These are phyloP conservation scores for Nomada ruficornis DNA, from an alignment of 2,888 invertebrate genomes.

Conservation along the genomic window DNA sequence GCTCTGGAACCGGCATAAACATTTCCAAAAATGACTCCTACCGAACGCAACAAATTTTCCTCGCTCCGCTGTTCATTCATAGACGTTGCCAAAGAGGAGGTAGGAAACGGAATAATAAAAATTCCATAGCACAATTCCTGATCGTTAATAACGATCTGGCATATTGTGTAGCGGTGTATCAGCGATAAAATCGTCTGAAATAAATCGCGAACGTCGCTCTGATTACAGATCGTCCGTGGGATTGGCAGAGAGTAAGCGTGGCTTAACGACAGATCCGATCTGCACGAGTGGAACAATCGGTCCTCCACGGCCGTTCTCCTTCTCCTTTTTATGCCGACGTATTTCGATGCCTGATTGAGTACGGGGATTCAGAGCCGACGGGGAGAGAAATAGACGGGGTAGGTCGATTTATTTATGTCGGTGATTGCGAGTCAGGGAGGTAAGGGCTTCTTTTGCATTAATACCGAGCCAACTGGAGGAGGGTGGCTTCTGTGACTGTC, in stretches of 20 bases:
- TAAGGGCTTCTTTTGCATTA: slow-evolving; percentile 71
- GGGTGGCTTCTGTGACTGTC: slow-evolving; percentile 52
- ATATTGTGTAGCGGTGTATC: slow-evolving; percentile 55
- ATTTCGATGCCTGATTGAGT: slow-evolving; percentile 73
- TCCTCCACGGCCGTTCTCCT: slow-evolving; percentile 50
- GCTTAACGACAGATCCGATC: slow-evolving; percentile 72
- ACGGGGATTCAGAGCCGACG: slow-evolving; percentile 65
- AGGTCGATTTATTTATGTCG: slow-evolving; percentile 77
- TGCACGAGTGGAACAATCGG: slow-evolving; percentile 64
- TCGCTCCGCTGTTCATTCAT: no score
- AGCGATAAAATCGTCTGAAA: slow-evolving; percentile 60
- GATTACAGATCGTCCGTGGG: slow-evolving; percentile 69
- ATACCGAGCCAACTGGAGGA: slow-evolving; percentile 47
- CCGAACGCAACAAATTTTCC: no score
- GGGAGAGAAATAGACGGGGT: slow-evolving; percentile 70
- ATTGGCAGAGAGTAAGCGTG: slow-evolving; percentile 72
- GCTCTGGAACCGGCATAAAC: no score
- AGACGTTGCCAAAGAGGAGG: no score
- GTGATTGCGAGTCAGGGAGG: slow-evolving; percentile 71
- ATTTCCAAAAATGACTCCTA: no score
- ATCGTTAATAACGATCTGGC: slow-evolving; percentile 27
- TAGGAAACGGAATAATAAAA: neutral
- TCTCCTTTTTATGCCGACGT: slow-evolving; percentile 65
- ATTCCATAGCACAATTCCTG: neutral
- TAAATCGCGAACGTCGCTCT: slow-evolving; percentile 67